Base-by-base conservation (phyloP, 2,888 invertebrate genomes). In the Leucophora obtusa region DNA sequence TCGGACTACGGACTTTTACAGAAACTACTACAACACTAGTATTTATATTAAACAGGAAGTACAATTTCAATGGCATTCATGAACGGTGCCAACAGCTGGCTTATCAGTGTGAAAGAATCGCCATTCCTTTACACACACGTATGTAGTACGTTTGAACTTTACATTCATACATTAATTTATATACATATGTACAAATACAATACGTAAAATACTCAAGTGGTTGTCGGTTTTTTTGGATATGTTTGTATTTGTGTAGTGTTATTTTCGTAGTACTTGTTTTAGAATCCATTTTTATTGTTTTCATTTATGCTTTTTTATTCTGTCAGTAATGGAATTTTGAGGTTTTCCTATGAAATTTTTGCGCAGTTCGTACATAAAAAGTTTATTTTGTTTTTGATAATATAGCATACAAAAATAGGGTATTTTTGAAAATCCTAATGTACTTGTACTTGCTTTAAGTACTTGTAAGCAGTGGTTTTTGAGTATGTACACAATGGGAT, bases 51-150 rank as follows among this genome's bases (percentile, higher is more conserved):
- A 59, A 79, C 86, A 80, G 80, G 82, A 86, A 88, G 86, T 87
- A 85, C 83, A 81, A 85, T 87, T 87, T 88, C 87, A 87, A 87
- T 86, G 87, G 87, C 86, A 87, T 85, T 69, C 76, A 59, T 72
- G 60, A 65, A 56, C 73, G 33, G 69, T 81, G 80, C 73, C 28
- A 81, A 73, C 82, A 86, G 87, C 87, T 87, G 87, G 83, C 81
- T 86, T 87, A 87, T 87, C 87, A 87, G 87, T 87, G 87, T 87
- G 86, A 87, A 88, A 85, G 84, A 83, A 87, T 87, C 79, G 68
- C 58, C 73, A 72, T 79, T 79, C 71, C 71, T 72, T 79, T 73
- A 69, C 71, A 63, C 15, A 54, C 38, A 47, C 21, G n/a, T 62
- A 24, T 56, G 65, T 72, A 75, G 38, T 21, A 70, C 38, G 47